These are phyloP conservation scores for Etheostoma spectabile DNA, from an alignment of 2,113 vertebrate genomes.

Conservation along the genomic window DNA sequence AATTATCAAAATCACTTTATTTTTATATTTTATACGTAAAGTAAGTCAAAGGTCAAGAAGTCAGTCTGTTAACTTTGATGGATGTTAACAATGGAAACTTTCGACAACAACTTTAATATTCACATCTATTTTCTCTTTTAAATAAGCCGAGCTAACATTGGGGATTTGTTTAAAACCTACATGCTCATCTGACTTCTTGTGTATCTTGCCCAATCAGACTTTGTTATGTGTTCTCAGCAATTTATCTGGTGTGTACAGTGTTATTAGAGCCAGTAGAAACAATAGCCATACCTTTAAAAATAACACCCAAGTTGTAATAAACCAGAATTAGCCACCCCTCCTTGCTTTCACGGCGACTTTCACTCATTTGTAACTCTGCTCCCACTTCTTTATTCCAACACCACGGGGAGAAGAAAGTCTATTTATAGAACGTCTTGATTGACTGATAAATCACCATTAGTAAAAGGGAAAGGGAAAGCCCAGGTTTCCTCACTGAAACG, in stretches of 20 bases:
- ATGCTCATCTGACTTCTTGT: not conserved
- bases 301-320: not conserved
- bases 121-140: not conserved
- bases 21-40: not conserved
- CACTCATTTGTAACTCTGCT: conserved; percentile 14
- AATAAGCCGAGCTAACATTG: not conserved
- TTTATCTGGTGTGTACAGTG: not conserved
- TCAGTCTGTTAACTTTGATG: not conserved
- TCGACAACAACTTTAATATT: not conserved
- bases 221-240: not conserved
- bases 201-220: not conserved
- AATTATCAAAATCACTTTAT: not conserved
- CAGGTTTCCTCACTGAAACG: conserved; percentile 68
- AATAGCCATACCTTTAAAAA: conserved; percentile 1
- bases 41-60: not conserved
- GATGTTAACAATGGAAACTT: not conserved
- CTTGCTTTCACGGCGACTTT: conserved; percentile 3
- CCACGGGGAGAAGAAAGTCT: conserved; percentile 26
- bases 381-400: conserved; percentile 3
- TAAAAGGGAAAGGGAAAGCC: conserved; percentile 66
- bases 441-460: conserved; percentile 66
- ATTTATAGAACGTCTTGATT: conserved; percentile 66
- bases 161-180: not conserved
- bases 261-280: not conserved
- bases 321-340: not conserved